phyloP scores from a whole-genome alignment of 2,113 vertebrate species.

The Steatornis caripensis region DNA sequence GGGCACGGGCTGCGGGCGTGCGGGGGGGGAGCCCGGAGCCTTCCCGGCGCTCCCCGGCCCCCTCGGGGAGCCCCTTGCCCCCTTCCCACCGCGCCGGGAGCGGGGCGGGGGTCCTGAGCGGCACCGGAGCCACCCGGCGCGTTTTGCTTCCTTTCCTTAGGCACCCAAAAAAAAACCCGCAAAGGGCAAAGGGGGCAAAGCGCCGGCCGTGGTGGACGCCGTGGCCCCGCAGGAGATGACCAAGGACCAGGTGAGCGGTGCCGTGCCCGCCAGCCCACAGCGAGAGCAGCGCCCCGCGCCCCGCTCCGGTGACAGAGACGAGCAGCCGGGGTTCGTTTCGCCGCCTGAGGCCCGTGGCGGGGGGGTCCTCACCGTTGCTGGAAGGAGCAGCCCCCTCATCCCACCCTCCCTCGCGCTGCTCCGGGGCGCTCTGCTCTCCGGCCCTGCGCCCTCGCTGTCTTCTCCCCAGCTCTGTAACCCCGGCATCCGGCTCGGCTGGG shows the following conservation, averaged over 20 bases:
- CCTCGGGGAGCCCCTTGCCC: no score
- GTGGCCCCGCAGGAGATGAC: slow-evolving; percentile 79
- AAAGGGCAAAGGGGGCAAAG: slow-evolving; percentile 66
- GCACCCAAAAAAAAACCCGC: slow-evolving; percentile 80
- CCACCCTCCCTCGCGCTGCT: not conserved
- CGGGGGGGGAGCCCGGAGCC: no score
- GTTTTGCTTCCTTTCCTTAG: slow-evolving; percentile 53
- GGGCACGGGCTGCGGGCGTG: no score
- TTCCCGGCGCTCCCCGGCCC: no score
- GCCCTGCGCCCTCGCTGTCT: not conserved
- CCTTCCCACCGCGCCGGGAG: no score
- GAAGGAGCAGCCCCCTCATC: not conserved
- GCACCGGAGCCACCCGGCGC: not conserved
- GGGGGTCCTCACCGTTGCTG: not conserved
- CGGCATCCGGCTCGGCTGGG: not conserved
- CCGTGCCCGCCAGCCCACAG: accelerated
- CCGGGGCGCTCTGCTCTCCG: not conserved
- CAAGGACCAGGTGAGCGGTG: slow-evolving; percentile 84
- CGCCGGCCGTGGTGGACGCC: slow-evolving; percentile 72
- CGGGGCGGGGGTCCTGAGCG: accelerated
- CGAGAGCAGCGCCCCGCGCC: no score
- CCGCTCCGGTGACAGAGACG: not conserved
- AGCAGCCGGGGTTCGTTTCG: not conserved
- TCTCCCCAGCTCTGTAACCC: not conserved
- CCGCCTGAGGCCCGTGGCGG: not conserved